Evolutionary conservation across 2,888 invertebrate genomes (phyloP).

Genomic region (Quadroppia sp.): DNA sequence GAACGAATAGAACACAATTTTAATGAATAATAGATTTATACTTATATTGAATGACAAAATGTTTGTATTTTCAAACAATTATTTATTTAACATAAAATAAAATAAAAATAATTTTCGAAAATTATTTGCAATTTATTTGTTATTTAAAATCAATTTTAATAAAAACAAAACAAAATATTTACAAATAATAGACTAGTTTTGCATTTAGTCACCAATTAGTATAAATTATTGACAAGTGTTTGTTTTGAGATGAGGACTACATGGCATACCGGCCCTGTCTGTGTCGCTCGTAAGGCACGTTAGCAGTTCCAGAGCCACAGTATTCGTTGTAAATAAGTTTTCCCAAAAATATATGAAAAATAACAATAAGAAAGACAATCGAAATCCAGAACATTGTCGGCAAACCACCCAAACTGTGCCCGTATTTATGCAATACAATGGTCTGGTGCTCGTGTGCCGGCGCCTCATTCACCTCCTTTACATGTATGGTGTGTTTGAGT

Average conservation of each 20-base stretch:
- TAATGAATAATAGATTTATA: constrained; percentile 24
- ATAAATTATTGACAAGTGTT: too few species aligned
- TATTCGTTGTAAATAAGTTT: constrained; percentile 87
- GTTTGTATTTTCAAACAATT: constrained; percentile 16
- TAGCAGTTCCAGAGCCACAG: constrained; percentile 53
- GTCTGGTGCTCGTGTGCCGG: constrained; percentile 41
- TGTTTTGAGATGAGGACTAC: too few species aligned
- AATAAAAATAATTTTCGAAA: neutral
- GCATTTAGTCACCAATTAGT: neutral
- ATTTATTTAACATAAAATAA: too few species aligned
- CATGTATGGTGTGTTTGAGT: constrained; percentile 81
- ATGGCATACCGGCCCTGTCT: constrained; percentile 38
- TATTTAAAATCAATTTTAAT: constrained; percentile 1
- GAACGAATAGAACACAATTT: neutral
- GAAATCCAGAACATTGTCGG: constrained; percentile 89
- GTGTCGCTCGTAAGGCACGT: constrained; percentile 41
- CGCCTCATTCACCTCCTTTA: constrained; percentile 70
- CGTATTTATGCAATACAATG: constrained; percentile 67
- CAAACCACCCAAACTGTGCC: constrained; percentile 79
- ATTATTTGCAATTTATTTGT: neutral
- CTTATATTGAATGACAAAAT: neutral
- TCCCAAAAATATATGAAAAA: constrained; percentile 88
- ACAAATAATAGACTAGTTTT: constrained; percentile 9
- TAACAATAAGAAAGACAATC: constrained; percentile 76
- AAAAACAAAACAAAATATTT: neutral